Evolutionary conservation across 1,140 invertebrate species (phyloP).

Genomic region (Glossosoma conforme): DNA sequence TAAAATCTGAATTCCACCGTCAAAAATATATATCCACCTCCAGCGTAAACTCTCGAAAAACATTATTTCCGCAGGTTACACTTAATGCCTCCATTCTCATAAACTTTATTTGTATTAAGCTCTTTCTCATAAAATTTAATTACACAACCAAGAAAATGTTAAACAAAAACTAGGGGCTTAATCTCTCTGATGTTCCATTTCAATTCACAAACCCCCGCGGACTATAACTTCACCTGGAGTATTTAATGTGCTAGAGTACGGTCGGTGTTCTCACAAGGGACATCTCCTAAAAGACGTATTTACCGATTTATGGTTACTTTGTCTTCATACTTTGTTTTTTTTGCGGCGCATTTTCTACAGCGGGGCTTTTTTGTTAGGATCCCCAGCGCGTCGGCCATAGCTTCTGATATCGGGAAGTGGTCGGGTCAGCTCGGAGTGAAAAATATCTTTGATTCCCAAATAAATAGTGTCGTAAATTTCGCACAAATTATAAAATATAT

Average conservation of each 20-base stretch:
- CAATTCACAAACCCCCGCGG: conserved; percentile 28
- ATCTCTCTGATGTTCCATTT: conserved; percentile 29
- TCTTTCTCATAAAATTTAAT: conserved; percentile 30
- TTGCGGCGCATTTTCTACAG: background rate
- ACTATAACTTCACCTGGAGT: conserved; percentile 24
- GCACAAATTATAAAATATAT: conserved; percentile 30
- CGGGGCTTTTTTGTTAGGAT: no score
- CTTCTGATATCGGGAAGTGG: conserved; percentile 24
- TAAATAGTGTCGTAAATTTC: conserved; percentile 25
- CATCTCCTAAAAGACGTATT: conserved; percentile 25
- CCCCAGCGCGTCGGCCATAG: no score
- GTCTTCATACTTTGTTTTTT: conserved; percentile 26
- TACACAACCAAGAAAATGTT: conserved; percentile 28
- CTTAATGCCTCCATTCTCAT: conserved; percentile 23
- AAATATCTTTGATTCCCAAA: conserved; percentile 29
- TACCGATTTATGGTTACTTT: conserved; percentile 33
- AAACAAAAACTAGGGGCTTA: conserved; percentile 28
- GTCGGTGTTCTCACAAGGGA: conserved; percentile 20
- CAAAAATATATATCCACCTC: background rate
- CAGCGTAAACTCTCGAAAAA: conserved; percentile 12
- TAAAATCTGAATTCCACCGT: conserved; percentile 9
- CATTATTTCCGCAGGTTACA: conserved; percentile 25
- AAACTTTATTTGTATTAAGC: conserved; percentile 28
- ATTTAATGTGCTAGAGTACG: conserved; percentile 20
- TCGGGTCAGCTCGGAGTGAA: conserved; percentile 23